Evolutionary conservation across 2,113 vertebrate species (phyloP), one percentile per base, ranked within the genome.

Genomic region (Gambusia holbrooki): DNA sequence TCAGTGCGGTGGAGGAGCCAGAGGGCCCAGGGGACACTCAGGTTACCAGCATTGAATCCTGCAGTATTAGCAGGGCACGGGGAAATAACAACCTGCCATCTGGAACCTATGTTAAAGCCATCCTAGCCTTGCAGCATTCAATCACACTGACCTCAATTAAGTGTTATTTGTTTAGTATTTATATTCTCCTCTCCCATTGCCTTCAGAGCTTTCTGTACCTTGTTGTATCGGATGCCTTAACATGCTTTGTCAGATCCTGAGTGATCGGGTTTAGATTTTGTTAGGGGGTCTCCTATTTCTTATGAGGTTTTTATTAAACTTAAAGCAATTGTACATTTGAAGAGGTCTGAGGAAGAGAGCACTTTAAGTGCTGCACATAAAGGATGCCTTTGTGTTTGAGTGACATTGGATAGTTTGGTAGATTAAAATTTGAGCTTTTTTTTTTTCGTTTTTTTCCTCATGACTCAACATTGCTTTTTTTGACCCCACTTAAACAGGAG

Each of bases 51-150:
- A 88, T 90, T 4, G 80, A 90, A 90, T 93, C 92, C 93, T 88
- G 90, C 92, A 77, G 84, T 89, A 94, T 94, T 94, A 94, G 87
- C 90, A 84, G 86, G 86, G 87, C 90, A 91, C 87, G 82, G 87
- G 91, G 90, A 94, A 96, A 95, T 94, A 95, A 95, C 93, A 95
- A 90, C 85, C 92, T 93, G 93, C 94, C 96, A 96, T 96, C 92
- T 95, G 93, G 90, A 95, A 92, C 87, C 87, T 65, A 89, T 91
- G 86, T 87, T 85, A 83, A 85, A 84, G 73, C 93, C 86, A 63
- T 80, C 86, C 83, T 78, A 80, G 87, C 88, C 91, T 88, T 29
- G 79, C 80, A 85, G 77, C 67, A 71, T 81, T 91, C 90, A 87
- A 90, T 94, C 91, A 90, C 79, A 73, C 88, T 92, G 88, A 88